A percentile compares a stretch with the other conserved stretches of the same genome.
Evolutionary conservation across 2,797 vertebrate species (phyloP).

Genomic region (Rhinogobio ventralis): DNA sequence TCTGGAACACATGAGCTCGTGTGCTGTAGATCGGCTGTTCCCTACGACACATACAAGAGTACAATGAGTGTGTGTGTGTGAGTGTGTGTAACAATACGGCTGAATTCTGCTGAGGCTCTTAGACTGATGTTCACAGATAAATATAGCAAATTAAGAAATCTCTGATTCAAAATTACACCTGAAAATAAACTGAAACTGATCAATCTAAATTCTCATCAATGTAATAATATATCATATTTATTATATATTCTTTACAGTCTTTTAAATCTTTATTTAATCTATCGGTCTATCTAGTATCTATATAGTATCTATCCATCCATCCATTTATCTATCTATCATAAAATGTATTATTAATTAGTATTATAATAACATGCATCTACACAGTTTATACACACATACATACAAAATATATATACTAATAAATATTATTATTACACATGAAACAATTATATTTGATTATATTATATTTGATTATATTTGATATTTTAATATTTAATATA

Average conservation of each 20-base stretch:
- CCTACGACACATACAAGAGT: constrained; percentile 71
- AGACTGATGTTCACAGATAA: not conserved
- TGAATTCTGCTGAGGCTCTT: not conserved
- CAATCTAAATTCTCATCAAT: no score
- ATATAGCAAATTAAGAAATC: not conserved
- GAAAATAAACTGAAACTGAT: not conserved
- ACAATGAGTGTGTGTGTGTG: not conserved
- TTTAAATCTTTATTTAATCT: not conserved
- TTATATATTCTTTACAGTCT: not conserved
- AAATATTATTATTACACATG: no score
- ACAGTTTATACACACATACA: no score
- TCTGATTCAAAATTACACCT: not conserved
- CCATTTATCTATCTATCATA: no score
- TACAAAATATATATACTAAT: no score
- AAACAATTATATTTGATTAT: no score
- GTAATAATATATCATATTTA: not conserved
- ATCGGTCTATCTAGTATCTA: no score
- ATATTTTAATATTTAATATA: no score
- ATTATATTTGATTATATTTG: no score
- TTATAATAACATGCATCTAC: no score
- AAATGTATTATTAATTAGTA: no score
- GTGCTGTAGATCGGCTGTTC: constrained; percentile 97
- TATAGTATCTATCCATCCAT: no score
- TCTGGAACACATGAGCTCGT: constrained; percentile 96
- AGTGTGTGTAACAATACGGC: not conserved